Evolutionary conservation across 1,140 invertebrate genomes (phyloP).

Genomic region (Nasonia vitripennis): DNA sequence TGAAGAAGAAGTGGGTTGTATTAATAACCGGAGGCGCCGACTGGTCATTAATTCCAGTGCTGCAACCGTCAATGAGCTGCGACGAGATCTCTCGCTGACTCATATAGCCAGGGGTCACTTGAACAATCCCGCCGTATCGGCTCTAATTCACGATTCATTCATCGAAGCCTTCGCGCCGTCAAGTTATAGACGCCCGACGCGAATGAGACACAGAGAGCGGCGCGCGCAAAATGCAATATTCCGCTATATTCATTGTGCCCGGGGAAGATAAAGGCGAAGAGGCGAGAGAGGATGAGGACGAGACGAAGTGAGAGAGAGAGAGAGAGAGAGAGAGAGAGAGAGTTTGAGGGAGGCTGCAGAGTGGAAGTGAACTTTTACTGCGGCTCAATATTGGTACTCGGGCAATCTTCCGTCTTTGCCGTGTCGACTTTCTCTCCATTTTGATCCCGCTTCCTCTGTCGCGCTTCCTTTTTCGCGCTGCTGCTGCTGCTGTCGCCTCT

Average conservation of each 20-base stretch:
- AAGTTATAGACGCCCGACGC: no score
- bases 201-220: neutral
- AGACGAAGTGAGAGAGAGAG: neutral
- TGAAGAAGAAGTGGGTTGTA: conserved; percentile 50
- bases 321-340: neutral
- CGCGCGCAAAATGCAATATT: conserved; percentile 62
- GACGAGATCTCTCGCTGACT: neutral
- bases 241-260: conserved; percentile 61
- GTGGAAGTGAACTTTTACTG: conserved; percentile 63
- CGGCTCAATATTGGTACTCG: conserved; percentile 68
- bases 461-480: conserved; percentile 46
- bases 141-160: conserved; percentile 17
- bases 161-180: neutral
- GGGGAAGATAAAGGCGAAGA: conserved; percentile 50
- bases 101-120: neutral
- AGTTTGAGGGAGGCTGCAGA: conserved; percentile 39
- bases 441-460: conserved; percentile 54
- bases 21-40: conserved; percentile 55
- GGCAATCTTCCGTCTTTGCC: conserved; percentile 51
- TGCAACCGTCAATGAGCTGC: neutral
- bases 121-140: neutral
- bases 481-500: conserved; percentile 3
- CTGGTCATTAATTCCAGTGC: conserved; percentile 39
- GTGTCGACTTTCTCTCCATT: conserved; percentile 47
- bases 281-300: conserved; percentile 48